These are phyloP conservation scores for Ligdia adustata DNA, from an alignment of 2,888 invertebrate species.

Conservation along the genomic window DNA sequence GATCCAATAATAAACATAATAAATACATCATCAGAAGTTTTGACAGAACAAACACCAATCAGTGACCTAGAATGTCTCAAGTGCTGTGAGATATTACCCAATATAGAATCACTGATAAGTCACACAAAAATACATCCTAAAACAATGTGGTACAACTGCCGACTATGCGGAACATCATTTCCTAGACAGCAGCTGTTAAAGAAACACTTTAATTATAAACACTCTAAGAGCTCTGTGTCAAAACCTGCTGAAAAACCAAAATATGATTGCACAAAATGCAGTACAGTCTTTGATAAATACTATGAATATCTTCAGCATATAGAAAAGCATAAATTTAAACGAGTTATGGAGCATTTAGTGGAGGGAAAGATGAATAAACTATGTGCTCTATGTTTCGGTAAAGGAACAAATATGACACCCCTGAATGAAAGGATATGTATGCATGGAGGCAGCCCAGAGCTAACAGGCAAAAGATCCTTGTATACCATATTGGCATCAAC, in stretches of 20 bases:
- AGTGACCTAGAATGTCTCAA: conserved; percentile 64
- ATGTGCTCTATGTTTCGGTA: conserved; percentile 66
- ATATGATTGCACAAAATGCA: conserved; percentile 62
- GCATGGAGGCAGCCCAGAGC: conserved; percentile 65
- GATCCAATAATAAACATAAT: conserved; percentile 65
- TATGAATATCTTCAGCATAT: conserved; percentile 62
- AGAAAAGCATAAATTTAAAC: conserved; percentile 73
- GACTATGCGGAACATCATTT: conserved; percentile 68
- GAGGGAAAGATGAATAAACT: conserved; percentile 57
- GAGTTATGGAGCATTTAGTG: conserved; percentile 57
- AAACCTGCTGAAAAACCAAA: conserved; percentile 18
- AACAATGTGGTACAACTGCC: conserved; percentile 71
- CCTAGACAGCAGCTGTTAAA: conserved; percentile 56
- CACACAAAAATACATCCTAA: conserved; percentile 68
- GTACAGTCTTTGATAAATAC: conserved; percentile 42
- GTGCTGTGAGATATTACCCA: conserved; percentile 66
- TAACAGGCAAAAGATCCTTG: conserved; percentile 59
- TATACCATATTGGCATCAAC: conserved; percentile 57
- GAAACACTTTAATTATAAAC: conserved; percentile 47
- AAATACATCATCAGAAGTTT: conserved; percentile 46
- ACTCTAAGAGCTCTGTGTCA: background rate
- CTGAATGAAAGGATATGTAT: conserved; percentile 58
- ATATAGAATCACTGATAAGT: conserved; percentile 55
- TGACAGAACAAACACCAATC: conserved; percentile 42
- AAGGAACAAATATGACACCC: conserved; percentile 46